phyloP scores from a whole-genome alignment of 2,113 vertebrate genomes.

The Pygoscelis antarcticus region DNA sequence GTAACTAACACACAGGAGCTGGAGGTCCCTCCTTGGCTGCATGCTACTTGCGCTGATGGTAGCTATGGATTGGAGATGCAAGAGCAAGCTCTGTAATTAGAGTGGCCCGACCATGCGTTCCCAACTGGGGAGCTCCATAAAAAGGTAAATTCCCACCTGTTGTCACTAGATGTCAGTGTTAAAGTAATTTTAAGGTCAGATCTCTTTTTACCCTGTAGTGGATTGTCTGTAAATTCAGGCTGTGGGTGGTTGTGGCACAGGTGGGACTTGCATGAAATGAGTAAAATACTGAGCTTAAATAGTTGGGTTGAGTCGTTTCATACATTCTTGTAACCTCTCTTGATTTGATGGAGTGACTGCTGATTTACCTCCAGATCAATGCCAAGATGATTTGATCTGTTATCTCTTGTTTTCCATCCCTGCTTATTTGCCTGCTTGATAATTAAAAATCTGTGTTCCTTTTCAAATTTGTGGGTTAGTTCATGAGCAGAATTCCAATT shows the following conservation, averaged over 20 bases:
- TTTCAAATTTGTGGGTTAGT: neutral
- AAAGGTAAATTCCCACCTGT: neutral
- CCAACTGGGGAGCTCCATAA: neutral
- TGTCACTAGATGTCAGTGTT: conserved; percentile 38
- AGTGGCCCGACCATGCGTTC: neutral
- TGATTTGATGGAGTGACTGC: neutral
- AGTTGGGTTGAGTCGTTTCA: neutral
- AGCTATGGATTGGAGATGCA: neutral
- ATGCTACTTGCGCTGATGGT: neutral
- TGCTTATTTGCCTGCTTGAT: neutral
- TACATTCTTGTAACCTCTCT: neutral
- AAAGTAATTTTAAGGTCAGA: neutral
- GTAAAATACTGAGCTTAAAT: neutral
- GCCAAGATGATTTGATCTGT: neutral
- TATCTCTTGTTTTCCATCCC: neutral
- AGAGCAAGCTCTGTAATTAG: neutral
- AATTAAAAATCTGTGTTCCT: neutral
- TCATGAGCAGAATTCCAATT: neutral
- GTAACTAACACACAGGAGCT: neutral
- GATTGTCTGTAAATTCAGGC: neutral
- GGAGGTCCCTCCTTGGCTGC: neutral
- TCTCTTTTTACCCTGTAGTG: neutral
- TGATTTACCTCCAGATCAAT: neutral
- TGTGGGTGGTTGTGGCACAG: neutral
- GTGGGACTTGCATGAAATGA: neutral